These are phyloP conservation scores for Acipenser transmontanus DNA, from an alignment of 2,797 vertebrate genomes.

Conservation along the genomic window DNA sequence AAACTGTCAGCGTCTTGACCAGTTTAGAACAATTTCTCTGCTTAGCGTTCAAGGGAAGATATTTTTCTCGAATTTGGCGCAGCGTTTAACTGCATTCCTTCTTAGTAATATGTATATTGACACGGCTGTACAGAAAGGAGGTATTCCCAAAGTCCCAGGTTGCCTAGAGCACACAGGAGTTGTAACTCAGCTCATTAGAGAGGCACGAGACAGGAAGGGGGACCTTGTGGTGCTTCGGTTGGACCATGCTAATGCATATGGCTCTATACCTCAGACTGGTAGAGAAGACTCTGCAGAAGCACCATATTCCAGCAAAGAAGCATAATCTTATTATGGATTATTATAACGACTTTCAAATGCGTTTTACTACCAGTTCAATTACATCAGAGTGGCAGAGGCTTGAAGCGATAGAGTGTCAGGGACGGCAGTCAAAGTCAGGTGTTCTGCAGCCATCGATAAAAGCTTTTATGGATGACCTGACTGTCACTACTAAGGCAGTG, in stretches of 20 bases:
- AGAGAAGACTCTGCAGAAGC: background rate
- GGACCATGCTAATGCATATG: constrained; percentile 4
- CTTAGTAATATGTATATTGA: background rate
- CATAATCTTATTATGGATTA: background rate
- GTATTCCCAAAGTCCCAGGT: background rate
- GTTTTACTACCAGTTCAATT: no score
- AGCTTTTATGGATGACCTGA: background rate
- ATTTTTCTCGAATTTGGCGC: constrained; percentile 9
- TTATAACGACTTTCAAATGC: no score
- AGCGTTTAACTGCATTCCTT: background rate
- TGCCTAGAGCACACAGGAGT: constrained; percentile 10
- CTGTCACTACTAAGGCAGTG: background rate
- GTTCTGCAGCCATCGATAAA: constrained; percentile 13
- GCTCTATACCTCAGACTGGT: background rate
- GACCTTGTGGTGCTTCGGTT: background rate
- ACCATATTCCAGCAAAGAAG: background rate
- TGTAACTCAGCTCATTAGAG: constrained; percentile 2
- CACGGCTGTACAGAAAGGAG: background rate
- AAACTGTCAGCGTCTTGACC: background rate
- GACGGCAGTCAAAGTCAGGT: constrained; percentile 1
- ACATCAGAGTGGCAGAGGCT: constrained; percentile 13
- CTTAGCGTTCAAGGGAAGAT: constrained; percentile 9
- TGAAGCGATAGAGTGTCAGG: constrained; percentile 8
- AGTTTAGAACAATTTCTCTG: constrained; percentile 7
- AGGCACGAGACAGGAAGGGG: background rate